These are phyloP conservation scores for Agonopterix heracliana DNA, from an alignment of 2,888 invertebrate species.

Conservation along the genomic window DNA sequence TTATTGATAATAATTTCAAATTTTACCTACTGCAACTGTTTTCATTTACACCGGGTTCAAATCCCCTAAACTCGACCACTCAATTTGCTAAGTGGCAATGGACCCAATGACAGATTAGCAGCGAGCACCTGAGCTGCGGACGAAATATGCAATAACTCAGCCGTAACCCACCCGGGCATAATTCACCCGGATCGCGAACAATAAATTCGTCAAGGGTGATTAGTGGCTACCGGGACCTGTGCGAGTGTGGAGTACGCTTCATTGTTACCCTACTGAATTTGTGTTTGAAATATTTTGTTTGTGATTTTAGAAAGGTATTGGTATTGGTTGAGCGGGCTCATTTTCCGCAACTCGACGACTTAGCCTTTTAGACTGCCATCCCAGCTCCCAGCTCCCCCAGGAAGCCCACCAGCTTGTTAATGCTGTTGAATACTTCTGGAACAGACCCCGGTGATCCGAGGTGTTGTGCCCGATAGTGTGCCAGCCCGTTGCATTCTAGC, in stretches of 20 bases:
- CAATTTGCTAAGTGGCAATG: constrained; percentile 55
- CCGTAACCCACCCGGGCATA: constrained; percentile 33
- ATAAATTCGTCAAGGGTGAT: constrained; percentile 70
- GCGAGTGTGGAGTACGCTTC: constrained; percentile 21
- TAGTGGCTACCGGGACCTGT: constrained; percentile 21
- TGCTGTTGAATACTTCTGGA: too few species aligned
- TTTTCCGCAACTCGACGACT: too few species aligned
- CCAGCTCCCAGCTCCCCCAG: too few species aligned
- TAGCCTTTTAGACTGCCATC: too few species aligned
- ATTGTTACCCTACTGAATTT: background rate
- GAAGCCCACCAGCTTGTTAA: too few species aligned
- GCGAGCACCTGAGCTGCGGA: constrained; percentile 53
- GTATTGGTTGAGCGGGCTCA: too few species aligned
- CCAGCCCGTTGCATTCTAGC: too few species aligned
- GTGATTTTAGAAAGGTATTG: too few species aligned
- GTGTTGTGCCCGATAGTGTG: too few species aligned
- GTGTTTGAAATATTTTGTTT: too few species aligned
- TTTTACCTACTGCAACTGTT: background rate
- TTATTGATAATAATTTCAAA: too few species aligned
- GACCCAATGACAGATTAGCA: constrained; percentile 65
- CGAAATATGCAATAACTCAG: constrained; percentile 61
- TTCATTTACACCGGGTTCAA: background rate
- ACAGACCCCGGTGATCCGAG: too few species aligned
- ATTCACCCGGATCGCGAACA: constrained; percentile 57
- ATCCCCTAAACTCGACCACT: constrained; percentile 22